Conservation (phyloP, 2,113 vertebrate genomes). For the Myocastor coypus region DNA sequence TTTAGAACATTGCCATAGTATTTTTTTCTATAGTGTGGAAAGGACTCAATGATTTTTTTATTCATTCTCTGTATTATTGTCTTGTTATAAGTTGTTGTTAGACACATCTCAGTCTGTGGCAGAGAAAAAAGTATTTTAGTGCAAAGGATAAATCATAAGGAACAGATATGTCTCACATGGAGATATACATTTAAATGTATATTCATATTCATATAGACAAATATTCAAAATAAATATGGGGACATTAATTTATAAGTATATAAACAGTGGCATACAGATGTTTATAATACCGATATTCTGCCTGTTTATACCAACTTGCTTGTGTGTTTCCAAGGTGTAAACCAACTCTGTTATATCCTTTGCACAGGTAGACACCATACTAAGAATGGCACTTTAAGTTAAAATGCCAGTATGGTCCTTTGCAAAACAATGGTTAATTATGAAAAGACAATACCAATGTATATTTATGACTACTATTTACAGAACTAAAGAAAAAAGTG, state of each 20-base stretch:
- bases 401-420: slow-evolving; percentile 91
- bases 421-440: slow-evolving; percentile 89
- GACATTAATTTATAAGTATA: slow-evolving; percentile 42
- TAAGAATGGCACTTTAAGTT: slow-evolving; percentile 87
- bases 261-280: slow-evolving; percentile 37
- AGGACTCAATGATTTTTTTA: slow-evolving; percentile 75
- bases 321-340: slow-evolving; percentile 85
- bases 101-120: slow-evolving; percentile 78
- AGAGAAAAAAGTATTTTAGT: slow-evolving; percentile 83
- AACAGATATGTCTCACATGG: slow-evolving; percentile 62
- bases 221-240: slow-evolving; percentile 66
- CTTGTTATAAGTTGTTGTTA: slow-evolving; percentile 72
- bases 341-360: slow-evolving; percentile 81
- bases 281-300: slow-evolving; percentile 72
- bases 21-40: slow-evolving; percentile 77
- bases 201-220: slow-evolving; percentile 73
- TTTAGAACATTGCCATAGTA: slow-evolving; percentile 81
- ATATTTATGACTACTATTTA: slow-evolving; percentile 89
- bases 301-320: slow-evolving; percentile 85
- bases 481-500: slow-evolving; percentile 85
- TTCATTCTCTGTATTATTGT: slow-evolving; percentile 81
- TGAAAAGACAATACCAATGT: slow-evolving; percentile 89
- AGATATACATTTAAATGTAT: slow-evolving; percentile 82
- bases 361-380: slow-evolving; percentile 89
- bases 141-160: slow-evolving; percentile 60